These are phyloP conservation scores for Oryzias celebensis DNA, from an alignment of 2,113 vertebrate species.

Conservation along the genomic window DNA sequence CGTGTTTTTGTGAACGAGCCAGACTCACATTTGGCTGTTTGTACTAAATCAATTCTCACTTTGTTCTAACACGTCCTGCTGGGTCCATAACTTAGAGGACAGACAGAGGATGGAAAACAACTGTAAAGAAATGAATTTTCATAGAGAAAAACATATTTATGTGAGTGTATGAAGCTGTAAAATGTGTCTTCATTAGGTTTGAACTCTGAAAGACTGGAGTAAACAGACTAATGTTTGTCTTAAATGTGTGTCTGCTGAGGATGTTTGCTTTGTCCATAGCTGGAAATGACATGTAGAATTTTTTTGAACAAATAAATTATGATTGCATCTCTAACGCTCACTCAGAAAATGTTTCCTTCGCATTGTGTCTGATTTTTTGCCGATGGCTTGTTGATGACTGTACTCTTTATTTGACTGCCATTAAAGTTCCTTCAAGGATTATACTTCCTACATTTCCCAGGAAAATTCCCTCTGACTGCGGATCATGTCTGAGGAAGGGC, in stretches of 20 bases:
- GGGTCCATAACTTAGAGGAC: slow-evolving; percentile 5
- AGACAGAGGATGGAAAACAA: neutral
- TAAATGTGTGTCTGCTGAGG: slow-evolving; percentile 19
- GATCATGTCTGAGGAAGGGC: slow-evolving; percentile 44
- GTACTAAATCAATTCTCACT: slow-evolving; percentile 27
- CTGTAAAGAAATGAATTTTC: neutral
- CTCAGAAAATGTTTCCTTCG: neutral
- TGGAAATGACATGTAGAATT: slow-evolving; percentile 38
- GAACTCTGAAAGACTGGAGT: slow-evolving; percentile 24
- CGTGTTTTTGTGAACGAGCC: slow-evolving; percentile 32
- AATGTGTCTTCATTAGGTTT: slow-evolving; percentile 35
- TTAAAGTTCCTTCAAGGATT: slow-evolving; percentile 18
- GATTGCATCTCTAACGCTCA: slow-evolving; percentile 18
- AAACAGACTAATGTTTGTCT: slow-evolving; percentile 34
- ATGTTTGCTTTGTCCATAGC: slow-evolving; percentile 57
- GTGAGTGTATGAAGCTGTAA: too few species aligned
- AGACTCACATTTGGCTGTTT: slow-evolving; percentile 11
- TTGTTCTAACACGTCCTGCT: slow-evolving; percentile 16
- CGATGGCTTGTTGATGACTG: slow-evolving; percentile 8
- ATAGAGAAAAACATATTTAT: too few species aligned
- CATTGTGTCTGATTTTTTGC: neutral
- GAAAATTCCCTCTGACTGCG: slow-evolving; percentile 32
- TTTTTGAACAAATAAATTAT: slow-evolving; percentile 54
- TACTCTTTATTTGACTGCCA: slow-evolving; percentile 5
- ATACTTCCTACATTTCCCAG: slow-evolving; percentile 29